Percentiles rank a stretch among this genome's conserved stretches.
Conservation (phyloP, 23 tunicate species). For the Halocynthia aurantium region DNA sequence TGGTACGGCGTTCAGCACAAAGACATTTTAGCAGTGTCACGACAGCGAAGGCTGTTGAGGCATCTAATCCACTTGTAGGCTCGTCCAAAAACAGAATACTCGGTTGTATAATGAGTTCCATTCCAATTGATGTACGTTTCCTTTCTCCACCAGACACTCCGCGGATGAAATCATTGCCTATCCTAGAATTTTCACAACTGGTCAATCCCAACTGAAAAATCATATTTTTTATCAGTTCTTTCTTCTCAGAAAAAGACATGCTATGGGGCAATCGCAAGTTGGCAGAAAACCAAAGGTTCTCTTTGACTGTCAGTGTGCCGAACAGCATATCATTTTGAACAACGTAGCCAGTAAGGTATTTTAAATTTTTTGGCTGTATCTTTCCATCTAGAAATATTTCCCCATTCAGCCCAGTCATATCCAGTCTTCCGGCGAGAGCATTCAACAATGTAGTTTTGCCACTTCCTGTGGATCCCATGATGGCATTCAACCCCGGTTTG, state of each 20-base stretch:
- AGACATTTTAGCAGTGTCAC: constrained; percentile 70
- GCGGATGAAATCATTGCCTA: constrained; percentile 81
- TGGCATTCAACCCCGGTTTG: constrained; percentile 46
- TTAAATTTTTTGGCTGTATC: constrained; percentile 64
- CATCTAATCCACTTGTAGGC: constrained; percentile 81
- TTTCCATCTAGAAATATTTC: constrained; percentile 49
- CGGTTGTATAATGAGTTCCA: constrained; percentile 80
- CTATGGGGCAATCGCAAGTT: constrained; percentile 63
- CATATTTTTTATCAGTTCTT: constrained; percentile 46
- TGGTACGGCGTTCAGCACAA: constrained; percentile 54
- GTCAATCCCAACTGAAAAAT: constrained; percentile 63
- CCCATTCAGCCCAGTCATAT: constrained; percentile 59
- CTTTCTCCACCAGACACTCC: constrained; percentile 95
- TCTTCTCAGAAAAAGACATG: constrained; percentile 30
- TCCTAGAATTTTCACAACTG: constrained; percentile 74
- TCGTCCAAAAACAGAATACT: constrained; percentile 78
- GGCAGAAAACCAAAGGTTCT: constrained; percentile 82
- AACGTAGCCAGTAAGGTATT: constrained; percentile 78
- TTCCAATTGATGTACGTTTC: constrained; percentile 81
- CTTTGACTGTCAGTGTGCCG: constrained; percentile 80
- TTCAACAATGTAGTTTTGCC: constrained; percentile 86
- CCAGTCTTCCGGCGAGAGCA: constrained; percentile 74
- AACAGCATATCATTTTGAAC: constrained; percentile 70
- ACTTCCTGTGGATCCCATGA: constrained; percentile 94
- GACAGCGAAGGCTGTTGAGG: constrained; percentile 89